A percentile compares a stretch with the other conserved stretches of the same genome.
phyloP scores from a whole-genome alignment of 2,888 invertebrate species.

The Habrosyne pyritoides region DNA sequence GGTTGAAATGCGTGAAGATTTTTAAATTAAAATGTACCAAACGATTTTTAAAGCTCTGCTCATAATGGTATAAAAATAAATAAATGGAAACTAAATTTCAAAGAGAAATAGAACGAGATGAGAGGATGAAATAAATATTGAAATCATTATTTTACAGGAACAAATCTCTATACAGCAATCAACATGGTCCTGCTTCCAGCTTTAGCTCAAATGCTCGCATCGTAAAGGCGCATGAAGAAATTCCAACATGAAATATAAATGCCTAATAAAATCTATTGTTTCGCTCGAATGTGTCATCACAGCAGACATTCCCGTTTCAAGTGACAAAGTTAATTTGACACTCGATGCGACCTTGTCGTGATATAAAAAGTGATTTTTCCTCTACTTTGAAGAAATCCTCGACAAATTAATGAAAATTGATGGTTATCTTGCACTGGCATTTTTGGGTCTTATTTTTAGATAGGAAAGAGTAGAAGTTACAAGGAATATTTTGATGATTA shows the following conservation, averaged over 20 bases:
- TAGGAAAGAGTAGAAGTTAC: too few species aligned
- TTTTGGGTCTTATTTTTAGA: background rate
- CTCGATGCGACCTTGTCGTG: slow-evolving; percentile 2
- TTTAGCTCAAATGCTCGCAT: slow-evolving; percentile 53
- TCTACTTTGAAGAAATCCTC: background rate
- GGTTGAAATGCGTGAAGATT: too few species aligned
- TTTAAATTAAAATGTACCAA: too few species aligned
- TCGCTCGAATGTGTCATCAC: slow-evolving; percentile 4
- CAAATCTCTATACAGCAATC: slow-evolving; percentile 49
- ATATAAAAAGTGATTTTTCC: background rate
- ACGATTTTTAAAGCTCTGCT: background rate
- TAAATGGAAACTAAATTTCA: too few species aligned
- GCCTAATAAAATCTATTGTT: slow-evolving; percentile 12
- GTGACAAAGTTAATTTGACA: slow-evolving; percentile 22
- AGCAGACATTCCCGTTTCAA: slow-evolving; percentile 14
- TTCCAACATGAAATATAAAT: slow-evolving; percentile 18
- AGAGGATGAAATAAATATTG: background rate
- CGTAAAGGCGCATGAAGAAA: slow-evolving; percentile 33
- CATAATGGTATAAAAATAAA: too few species aligned
- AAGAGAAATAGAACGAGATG: too few species aligned
- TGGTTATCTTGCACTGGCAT: background rate
- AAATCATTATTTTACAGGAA: slow-evolving; percentile 52
- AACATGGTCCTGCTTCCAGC: slow-evolving; percentile 53
- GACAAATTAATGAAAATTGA: background rate
- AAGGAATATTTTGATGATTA: too few species aligned